Evolutionary conservation across 2,888 invertebrate species (phyloP).

Genomic region (Lathronympha strigana): DNA sequence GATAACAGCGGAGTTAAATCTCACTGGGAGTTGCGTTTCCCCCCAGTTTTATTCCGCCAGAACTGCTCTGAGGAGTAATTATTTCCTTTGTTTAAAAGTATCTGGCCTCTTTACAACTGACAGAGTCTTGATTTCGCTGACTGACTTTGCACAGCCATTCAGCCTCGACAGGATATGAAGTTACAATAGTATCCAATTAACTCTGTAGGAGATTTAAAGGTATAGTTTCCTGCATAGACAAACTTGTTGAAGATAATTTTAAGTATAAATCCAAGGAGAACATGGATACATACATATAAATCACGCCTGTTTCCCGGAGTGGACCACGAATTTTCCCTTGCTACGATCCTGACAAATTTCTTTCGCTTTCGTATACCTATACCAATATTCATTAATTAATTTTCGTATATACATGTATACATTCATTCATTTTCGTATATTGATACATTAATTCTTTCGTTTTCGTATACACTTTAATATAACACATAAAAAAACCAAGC

Average conservation of each 20-base stretch:
- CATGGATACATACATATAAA: too few species aligned
- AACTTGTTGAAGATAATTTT: not conserved
- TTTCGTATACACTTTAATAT: too few species aligned
- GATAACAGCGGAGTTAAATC: constrained; percentile 34
- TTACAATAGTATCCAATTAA: not conserved
- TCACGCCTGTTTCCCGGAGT: too few species aligned
- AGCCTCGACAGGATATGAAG: not conserved
- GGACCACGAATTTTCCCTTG: too few species aligned
- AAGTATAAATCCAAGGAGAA: too few species aligned
- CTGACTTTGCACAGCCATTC: constrained; percentile 7
- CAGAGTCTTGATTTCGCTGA: constrained; percentile 19
- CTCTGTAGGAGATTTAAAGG: not conserved
- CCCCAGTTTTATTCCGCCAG: constrained; percentile 27
- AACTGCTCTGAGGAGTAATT: constrained; percentile 33
- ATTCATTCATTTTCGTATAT: too few species aligned
- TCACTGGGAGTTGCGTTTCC: constrained; percentile 27
- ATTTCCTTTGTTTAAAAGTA: constrained; percentile 38
- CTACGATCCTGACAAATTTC: too few species aligned
- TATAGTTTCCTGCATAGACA: not conserved
- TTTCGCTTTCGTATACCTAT: too few species aligned
- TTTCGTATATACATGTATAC: too few species aligned
- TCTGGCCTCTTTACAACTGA: constrained; percentile 28
- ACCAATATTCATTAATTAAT: too few species aligned
- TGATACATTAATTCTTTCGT: too few species aligned
- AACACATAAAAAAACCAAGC: too few species aligned